These are phyloP conservation scores for Thyatira batis DNA, from an alignment of 2,888 invertebrate genomes.

Conservation along the genomic window DNA sequence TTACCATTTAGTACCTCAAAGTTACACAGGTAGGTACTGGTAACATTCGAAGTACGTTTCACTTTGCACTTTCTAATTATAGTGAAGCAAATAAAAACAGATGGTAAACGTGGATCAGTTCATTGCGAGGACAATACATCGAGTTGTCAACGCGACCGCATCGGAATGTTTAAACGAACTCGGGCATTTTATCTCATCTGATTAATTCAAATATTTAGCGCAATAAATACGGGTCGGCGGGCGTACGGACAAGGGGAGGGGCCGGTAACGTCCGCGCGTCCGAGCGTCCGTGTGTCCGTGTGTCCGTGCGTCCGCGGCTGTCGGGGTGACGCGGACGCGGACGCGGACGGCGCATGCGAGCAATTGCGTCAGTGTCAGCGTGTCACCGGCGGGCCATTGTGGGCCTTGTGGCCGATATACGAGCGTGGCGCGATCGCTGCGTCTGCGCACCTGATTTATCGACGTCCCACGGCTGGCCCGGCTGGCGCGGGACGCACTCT, in stretches of 20 bases:
- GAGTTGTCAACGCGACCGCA: slow-evolving; percentile 78
- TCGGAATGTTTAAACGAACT: slow-evolving; percentile 77
- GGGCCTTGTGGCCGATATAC: slow-evolving; percentile 57
- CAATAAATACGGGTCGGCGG: slow-evolving; percentile 69
- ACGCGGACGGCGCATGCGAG: slow-evolving; percentile 42
- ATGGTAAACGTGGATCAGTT: slow-evolving; percentile 65
- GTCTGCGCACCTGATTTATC: slow-evolving; percentile 74
- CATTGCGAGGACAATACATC: slow-evolving; percentile 78
- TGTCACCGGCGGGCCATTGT: slow-evolving; percentile 62
- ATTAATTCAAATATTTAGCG: slow-evolving; percentile 82
- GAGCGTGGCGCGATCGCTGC: slow-evolving; percentile 57
- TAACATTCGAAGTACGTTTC: not conserved
- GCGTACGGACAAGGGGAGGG: slow-evolving; percentile 40
- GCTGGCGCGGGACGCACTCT: slow-evolving; percentile 58
- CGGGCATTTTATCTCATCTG: slow-evolving; percentile 79
- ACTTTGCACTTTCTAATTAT: slow-evolving; percentile 10
- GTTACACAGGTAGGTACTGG: slow-evolving; percentile 16
- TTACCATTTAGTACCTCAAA: slow-evolving; percentile 41
- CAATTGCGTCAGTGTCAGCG: slow-evolving; percentile 62
- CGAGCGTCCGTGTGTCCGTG: slow-evolving; percentile 77
- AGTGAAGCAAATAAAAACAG: slow-evolving; percentile 48
- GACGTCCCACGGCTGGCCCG: slow-evolving; percentile 57
- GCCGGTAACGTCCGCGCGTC: slow-evolving; percentile 56
- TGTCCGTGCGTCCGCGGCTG: too few relatives aligned
- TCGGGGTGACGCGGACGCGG: slow-evolving; percentile 53